Percentiles rank a stretch among this genome's conserved stretches.
Evolutionary conservation across 2,797 vertebrate genomes (phyloP).

Genomic region (Etheostoma perlongum): DNA sequence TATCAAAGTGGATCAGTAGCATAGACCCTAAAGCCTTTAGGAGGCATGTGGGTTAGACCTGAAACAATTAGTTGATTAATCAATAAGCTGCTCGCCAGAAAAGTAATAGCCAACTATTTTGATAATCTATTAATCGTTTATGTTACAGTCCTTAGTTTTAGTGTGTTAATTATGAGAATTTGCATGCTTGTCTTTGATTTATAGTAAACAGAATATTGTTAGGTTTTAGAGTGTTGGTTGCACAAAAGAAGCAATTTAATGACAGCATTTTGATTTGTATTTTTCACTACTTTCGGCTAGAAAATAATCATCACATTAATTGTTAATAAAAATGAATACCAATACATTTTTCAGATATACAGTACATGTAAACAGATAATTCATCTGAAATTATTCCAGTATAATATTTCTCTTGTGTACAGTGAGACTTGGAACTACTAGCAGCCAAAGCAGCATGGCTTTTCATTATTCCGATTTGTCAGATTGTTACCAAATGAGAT

Average conservation of each 20-base stretch:
- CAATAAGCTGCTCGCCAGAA: not conserved
- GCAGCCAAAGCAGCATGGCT: not conserved
- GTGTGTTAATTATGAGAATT: not conserved
- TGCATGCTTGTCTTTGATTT: not conserved
- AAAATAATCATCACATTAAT: not conserved
- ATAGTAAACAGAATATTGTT: not conserved
- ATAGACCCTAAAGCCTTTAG: conserved; percentile 2
- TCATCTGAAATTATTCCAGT: not conserved
- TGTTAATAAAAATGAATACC: not conserved
- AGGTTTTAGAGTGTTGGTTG: not conserved
- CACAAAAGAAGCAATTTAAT: not conserved
- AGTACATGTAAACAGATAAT: not conserved
- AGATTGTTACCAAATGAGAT: conserved; percentile 2
- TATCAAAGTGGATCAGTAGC: conserved; percentile 28
- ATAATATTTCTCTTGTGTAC: not conserved
- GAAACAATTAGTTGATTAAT: not conserved
- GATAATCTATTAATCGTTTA: accelerated
- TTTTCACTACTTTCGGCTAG: not conserved
- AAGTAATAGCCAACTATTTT: not conserved
- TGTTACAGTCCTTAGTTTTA: not conserved
- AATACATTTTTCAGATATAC: not conserved
- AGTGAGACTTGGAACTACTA: not conserved
- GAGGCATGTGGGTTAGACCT: not conserved
- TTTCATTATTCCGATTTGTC: conserved; percentile 4
- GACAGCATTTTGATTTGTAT: no score